Base-by-base conservation (phyloP, 2,888 invertebrate genomes). In the Helicoverpa assulta region DNA sequence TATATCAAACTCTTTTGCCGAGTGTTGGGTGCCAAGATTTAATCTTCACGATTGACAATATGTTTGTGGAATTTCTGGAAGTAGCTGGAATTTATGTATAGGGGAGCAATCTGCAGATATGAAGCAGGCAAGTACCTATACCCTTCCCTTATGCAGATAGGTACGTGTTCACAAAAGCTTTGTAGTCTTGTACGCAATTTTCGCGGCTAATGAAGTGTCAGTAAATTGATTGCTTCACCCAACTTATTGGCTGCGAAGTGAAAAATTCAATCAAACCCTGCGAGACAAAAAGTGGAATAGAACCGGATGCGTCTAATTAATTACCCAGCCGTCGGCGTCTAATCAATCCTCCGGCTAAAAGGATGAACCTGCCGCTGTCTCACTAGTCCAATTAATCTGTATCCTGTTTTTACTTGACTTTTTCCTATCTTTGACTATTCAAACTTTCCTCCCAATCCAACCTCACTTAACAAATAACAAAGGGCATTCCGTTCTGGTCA, bases 241-340 rank as follows among this genome's bases (percentile, higher is more conserved):
- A 64, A 70, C 62, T 65, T 76, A 77, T 78, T 70, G 64, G 67
- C 59, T 62, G 43, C 78, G 71, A 77, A 84, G 80, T 83, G 78
- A 81, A 81, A 82, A 80, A 84, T 86, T 85, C 84, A 86, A 89
- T 89, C 85, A 89, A 88, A 86, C 84, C 82, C 81, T 71, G 80
- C 78, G 82, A 70, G 74, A 73, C 77, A 91, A 91, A 91, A 91
- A 91, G 81, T 84, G 74, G 80, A 81, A 88, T 86, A 78, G 85
- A 86, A 83, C 78, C 83, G 85, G 86, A 87, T 89, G 86, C 84
- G 86, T 86, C 86, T 88, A 89, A 89, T 90, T 91, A 90, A 91
- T 92, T 91, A 88, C 79, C 78, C 77, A 80, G 80, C 78, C 76
- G 76, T 73, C 86, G 83, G 81, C 85, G 85, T 85, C 86, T 87